A percentile compares a stretch with the other conserved stretches of the same genome.
Conservation (phyloP, 1,140 invertebrate species). For the Gryllus bimaculatus region DNA sequence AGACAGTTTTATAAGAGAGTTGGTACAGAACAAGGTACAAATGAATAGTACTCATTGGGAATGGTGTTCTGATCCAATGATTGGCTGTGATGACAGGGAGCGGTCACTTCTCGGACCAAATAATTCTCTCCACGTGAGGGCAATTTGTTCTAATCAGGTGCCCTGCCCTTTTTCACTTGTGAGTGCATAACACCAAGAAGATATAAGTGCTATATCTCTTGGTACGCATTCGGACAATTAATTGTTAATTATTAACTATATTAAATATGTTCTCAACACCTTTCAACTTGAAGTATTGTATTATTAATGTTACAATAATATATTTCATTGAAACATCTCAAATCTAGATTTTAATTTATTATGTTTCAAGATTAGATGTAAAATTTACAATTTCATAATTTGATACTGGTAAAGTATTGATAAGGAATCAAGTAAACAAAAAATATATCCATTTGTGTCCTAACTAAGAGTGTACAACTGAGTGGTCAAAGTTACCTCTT, state of each 20-base stretch:
- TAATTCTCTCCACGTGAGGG: not conserved
- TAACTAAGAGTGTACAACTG: not conserved
- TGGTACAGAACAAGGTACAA: not conserved
- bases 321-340: not conserved
- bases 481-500: not conserved
- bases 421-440: not conserved
- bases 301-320: not conserved
- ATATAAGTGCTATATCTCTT: not conserved
- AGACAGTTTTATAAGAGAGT: conserved; percentile 5
- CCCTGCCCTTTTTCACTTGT: not conserved
- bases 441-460: not conserved
- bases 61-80: conserved; percentile 4
- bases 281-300: not conserved
- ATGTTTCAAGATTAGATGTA: not conserved
- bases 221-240: not conserved
- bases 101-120: not conserved
- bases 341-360: not conserved
- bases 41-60: not conserved
- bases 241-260: not conserved
- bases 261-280: not conserved
- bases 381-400: not conserved
- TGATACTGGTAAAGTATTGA: not conserved
- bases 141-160: not conserved
- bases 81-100: not conserved
- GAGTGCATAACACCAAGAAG: not conserved